Evolutionary conservation across 2,888 invertebrate genomes (phyloP), one percentile per base, ranked within the genome.

Genomic region (Theristus sp.): DNA sequence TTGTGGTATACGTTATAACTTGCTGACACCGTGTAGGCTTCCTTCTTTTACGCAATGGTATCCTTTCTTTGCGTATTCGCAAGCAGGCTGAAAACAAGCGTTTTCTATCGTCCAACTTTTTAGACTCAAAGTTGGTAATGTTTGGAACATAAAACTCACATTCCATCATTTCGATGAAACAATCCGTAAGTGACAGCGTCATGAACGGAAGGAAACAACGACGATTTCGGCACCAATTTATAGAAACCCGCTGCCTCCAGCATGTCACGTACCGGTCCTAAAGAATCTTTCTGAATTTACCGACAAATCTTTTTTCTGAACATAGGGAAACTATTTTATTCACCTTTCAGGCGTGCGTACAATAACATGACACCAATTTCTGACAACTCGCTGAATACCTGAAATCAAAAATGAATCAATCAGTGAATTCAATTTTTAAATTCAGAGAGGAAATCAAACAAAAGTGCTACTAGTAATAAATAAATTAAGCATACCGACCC

Each of bases 121-220:
- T 38, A 38, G 38, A 38, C n/a, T n/a, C n/a, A 38, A 38, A 17
- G 38, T 38, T 17, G 17, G 38, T 38, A 13, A 38, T 13, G 6
- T 17, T 17, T 38, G 17, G 17, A 38, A 38, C 6, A 38, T 38
- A 17, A 38, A 13, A 38, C 38, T 38, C 6, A 38, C 38, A 6
- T 28, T 17, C 24, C 49, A 3, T 49, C n/a, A 3, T 49, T 6
- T 17, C 20, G 3, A 3, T 49, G 20, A n/a, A 49, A 49, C n/a
- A 49, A n/a, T n/a, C 49, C 54, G 54, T 27, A 54, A 13, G 54
- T 54, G 31, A 57, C 47, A 3, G 57, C 57, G 47, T 57, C 57
- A 13, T 38, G 27, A 25, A 47, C n/a, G 25, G 57, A 25, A 1
- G 57, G 57, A 30, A 46, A 57, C 22, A 57, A 20, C 25, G 22